These are phyloP conservation scores for Oreortyx pictus DNA, from an alignment of 2,797 vertebrate species.

Conservation along the genomic window DNA sequence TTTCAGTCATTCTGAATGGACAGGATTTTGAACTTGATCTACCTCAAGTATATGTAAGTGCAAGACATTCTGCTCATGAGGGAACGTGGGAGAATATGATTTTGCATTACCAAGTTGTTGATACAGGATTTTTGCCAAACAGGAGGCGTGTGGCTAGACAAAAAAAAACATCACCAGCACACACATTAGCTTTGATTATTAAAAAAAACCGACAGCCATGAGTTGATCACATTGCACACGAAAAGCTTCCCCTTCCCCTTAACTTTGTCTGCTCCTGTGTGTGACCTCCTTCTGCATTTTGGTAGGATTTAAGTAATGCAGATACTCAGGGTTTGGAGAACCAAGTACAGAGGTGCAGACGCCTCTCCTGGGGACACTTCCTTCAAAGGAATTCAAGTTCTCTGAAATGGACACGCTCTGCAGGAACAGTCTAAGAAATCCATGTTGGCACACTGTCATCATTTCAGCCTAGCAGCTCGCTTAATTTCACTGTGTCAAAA, in stretches of 20 bases:
- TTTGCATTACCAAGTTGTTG: not conserved
- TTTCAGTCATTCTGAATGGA: not conserved
- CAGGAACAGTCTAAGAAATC: not conserved
- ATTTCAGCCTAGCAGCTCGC: not conserved
- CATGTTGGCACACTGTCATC: not conserved
- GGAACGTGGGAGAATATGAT: not conserved
- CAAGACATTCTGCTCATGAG: not conserved
- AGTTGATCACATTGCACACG: not conserved
- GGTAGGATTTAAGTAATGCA: not conserved
- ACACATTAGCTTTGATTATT: not conserved
- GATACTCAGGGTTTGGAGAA: not conserved
- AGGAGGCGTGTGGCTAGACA: not conserved
- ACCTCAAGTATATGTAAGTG: not conserved
- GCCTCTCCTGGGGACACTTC: not conserved
- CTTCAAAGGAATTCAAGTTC: not conserved
- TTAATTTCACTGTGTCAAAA: conserved; percentile 2
- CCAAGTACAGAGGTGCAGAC: not conserved
- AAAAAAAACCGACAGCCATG: not conserved
- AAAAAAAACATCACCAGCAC: not conserved
- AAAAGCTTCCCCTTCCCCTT: not conserved
- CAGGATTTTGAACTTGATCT: not conserved
- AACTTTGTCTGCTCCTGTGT: not conserved
- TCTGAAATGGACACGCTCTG: not conserved
- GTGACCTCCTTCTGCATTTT: not conserved
- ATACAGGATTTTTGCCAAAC: not conserved